Evolutionary conservation across 2,113 vertebrate species (phyloP), one percentile per base, ranked within the genome.

Genomic region (Gulo gulo): DNA sequence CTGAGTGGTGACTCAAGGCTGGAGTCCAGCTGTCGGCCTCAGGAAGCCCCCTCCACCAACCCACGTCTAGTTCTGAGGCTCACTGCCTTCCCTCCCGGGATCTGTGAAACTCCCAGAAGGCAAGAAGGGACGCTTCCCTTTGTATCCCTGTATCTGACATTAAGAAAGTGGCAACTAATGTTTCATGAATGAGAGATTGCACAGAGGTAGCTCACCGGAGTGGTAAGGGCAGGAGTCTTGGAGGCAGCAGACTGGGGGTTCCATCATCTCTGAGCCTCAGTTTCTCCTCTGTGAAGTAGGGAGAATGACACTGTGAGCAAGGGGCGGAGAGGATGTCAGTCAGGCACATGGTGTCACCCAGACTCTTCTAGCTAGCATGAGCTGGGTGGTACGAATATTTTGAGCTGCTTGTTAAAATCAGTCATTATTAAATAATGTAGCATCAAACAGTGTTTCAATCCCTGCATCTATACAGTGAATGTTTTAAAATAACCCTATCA

Each of bases 31-130:
- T n/a, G 6, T 86, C 47, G 34, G 63, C 76, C 69, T 8, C 45
- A 47, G 34, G 0, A 26, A 63, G 34, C 0, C 0, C 0, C 26
- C 5, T 31, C 45, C 0, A 3, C 42, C 79, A 36, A 13, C 29
- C 47, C 69, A 23, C 1, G 1, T 52, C 61, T 31, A n/a, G n/a
- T 45, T 23, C 20, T 14, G 13, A 78, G 79, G 36, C 74, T 82
- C 76, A 31, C 15, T 55, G 6, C 14, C 61, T 15, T 65, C 29
- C 21, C 8, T 65, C 23, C 47, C 16, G 57, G 29, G 79, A 34
- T 36, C 24, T 67, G 34, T 1, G 23, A 76, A 50, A 10, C 12
- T 26, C 23, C 29, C 18, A 31, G 79, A 88, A 47, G 23, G 69
- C 69, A 84, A 65, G 42, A 67, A 36, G 16, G 61, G 7, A 69